Percentiles rank a stretch among this genome's conserved stretches.
These are phyloP conservation scores for Eurosta solidaginis DNA, from an alignment of 1,140 invertebrate species.

Conservation along the genomic window DNA sequence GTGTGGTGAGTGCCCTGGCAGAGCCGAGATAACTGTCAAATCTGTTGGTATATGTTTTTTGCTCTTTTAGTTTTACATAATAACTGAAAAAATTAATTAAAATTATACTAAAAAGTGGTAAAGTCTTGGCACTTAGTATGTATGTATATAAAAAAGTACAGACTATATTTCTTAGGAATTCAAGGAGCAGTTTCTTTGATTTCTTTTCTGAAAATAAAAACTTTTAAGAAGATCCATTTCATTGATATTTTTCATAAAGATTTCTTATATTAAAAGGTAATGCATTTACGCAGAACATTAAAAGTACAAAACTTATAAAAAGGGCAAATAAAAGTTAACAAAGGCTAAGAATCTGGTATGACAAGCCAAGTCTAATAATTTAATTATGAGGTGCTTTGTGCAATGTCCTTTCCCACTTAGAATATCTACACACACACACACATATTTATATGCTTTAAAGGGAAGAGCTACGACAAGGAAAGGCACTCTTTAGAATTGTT, in stretches of 20 bases:
- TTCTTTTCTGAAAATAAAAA: background rate
- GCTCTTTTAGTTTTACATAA: too few species aligned
- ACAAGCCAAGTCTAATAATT: conserved; percentile 5
- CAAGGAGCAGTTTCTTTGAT: too few species aligned
- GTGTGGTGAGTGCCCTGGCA: too few species aligned
- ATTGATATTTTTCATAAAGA: background rate
- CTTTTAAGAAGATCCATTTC: background rate
- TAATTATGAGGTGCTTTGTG: background rate
- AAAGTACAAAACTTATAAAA: background rate
- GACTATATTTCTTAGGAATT: too few species aligned
- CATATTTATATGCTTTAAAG: background rate
- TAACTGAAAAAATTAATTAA: too few species aligned
- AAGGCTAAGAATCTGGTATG: background rate
- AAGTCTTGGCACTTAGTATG: too few species aligned
- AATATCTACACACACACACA: background rate
- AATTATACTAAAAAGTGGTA: too few species aligned
- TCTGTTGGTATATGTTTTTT: too few species aligned
- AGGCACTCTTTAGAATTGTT: background rate
- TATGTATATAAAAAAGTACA: too few species aligned
- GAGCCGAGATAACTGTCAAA: too few species aligned
- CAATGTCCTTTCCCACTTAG: background rate
- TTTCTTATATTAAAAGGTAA: too few species aligned
- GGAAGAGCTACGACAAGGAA: background rate
- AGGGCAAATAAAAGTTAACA: background rate
- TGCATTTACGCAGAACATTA: background rate